Evolutionary conservation across 2,888 invertebrate genomes (phyloP), one percentile per base, ranked within the genome.

Genomic region (Lymantria monacha): DNA sequence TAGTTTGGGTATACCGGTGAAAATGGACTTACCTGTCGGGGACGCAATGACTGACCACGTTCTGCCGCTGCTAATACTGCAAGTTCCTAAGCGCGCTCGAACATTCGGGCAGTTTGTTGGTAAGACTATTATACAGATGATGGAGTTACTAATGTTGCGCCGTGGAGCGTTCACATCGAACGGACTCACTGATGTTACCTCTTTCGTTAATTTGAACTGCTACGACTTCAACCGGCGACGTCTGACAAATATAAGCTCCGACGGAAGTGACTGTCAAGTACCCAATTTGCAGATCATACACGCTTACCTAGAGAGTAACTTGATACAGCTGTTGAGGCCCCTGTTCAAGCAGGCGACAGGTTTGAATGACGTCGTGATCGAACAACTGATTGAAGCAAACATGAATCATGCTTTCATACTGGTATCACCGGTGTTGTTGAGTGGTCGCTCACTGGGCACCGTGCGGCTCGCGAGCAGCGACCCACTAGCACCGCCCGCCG

Each of bases 41-140:
- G 66, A 78, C 0, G 63, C 70, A 30, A 69, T 86, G 75, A 69
- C 60, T 1, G 87, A 87, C 40, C 87, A 87, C 52, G 57, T 70
- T 0, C 30, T 80, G 7, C 70, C 82, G 0, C 12, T 81, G 0
- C 2, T 79, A 1, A 11, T 78, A 11, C 44, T 81, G 0, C 51
- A 64, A 44, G 79, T 81, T 0, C 74, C 81, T 36, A 56, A 56
- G 13, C 53, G 64, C 0, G 8, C 42, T 37, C 0, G 49, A 61
- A 0, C 51, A 56, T 11, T 13, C 73, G n/a, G n/a, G 7, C 12
- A 44, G 7, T 22, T 10, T 8, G 8, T 15, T 3, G 15, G 12
- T 1, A 41, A 41, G 2, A 8, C 12, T 9, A 10, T 41, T 0
- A 38, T 46, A 0, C 60, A 75, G 1, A 44, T 63, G 0, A 48